These are phyloP conservation scores for Epinephelus lanceolatus DNA, from an alignment of 2,113 vertebrate genomes.

Conservation along the genomic window DNA sequence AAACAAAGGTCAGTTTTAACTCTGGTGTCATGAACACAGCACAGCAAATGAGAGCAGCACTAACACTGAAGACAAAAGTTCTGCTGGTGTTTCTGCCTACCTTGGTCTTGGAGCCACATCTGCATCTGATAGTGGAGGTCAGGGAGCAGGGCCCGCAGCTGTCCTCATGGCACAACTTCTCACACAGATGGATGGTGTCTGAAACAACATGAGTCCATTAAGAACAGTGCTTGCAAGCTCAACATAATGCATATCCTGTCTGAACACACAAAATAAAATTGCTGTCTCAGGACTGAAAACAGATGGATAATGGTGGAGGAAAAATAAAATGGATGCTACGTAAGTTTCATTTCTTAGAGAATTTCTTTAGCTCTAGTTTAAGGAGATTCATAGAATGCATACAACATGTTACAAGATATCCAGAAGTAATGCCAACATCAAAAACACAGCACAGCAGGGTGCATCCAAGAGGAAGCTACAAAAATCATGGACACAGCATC, in stretches of 20 bases:
- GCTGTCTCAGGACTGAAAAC: neutral
- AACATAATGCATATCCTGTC: constrained; percentile 28
- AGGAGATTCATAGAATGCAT: too few relatives aligned
- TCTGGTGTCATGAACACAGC: neutral
- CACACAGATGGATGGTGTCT: constrained; percentile 94
- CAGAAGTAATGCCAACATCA: neutral
- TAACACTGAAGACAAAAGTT: too few relatives aligned
- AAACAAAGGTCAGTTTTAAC: constrained; percentile 22
- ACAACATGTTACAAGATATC: too few relatives aligned
- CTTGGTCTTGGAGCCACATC: constrained; percentile 94
- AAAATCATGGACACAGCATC: too few relatives aligned
- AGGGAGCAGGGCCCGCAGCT: constrained; percentile 93
- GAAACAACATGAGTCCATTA: constrained; percentile 43
- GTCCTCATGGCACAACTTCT: constrained; percentile 95
- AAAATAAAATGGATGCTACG: neutral
- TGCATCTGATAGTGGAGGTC: constrained; percentile 93
- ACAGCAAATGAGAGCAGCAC: neutral
- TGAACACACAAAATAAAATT: constrained; percentile 11
- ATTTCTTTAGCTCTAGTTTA: too few relatives aligned
- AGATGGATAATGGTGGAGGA: neutral
- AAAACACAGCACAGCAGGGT: too few relatives aligned
- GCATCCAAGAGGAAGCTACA: too few relatives aligned
- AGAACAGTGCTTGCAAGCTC: constrained; percentile 13
- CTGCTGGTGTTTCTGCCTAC: constrained; percentile 69
- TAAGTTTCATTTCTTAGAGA: too few relatives aligned